These are phyloP conservation scores for Pseudococcus longispinus DNA, from an alignment of 2,888 invertebrate species.

Conservation along the genomic window DNA sequence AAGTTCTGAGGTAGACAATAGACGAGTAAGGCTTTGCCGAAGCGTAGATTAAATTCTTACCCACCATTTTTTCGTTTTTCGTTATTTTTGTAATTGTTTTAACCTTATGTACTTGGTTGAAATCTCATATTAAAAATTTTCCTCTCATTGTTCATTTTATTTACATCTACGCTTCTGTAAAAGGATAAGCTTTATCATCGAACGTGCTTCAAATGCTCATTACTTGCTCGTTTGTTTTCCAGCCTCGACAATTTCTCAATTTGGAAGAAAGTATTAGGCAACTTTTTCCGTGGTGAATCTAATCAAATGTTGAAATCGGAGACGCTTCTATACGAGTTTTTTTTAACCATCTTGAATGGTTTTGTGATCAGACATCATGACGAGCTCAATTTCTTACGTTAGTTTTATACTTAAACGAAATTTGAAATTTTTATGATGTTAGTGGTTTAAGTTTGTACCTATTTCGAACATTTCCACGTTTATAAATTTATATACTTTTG, in stretches of 20 bases:
- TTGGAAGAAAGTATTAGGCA: conserved; percentile 52
- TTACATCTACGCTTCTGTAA: conserved; percentile 35
- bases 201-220: conserved; percentile 25
- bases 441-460: background rate
- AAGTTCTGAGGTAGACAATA: conserved; percentile 30
- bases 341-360: background rate
- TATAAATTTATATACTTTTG: background rate
- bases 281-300: conserved; percentile 49
- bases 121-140: conserved; percentile 10
- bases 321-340: background rate
- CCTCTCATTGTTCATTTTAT: conserved; percentile 18
- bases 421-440: background rate
- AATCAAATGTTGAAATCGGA: background rate
- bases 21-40: conserved; percentile 44
- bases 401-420: background rate
- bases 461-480: background rate
- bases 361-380: background rate
- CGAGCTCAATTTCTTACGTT: background rate
- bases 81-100: conserved; percentile 7
- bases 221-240: conserved; percentile 31
- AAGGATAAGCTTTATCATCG: background rate
- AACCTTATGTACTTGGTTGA: conserved; percentile 1
- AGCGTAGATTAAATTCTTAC: conserved; percentile 32
- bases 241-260: conserved; percentile 45
- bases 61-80: conserved; percentile 30